Evolutionary conservation across 2,888 invertebrate genomes (phyloP).

Genomic region (Drosophila lacicola): DNA sequence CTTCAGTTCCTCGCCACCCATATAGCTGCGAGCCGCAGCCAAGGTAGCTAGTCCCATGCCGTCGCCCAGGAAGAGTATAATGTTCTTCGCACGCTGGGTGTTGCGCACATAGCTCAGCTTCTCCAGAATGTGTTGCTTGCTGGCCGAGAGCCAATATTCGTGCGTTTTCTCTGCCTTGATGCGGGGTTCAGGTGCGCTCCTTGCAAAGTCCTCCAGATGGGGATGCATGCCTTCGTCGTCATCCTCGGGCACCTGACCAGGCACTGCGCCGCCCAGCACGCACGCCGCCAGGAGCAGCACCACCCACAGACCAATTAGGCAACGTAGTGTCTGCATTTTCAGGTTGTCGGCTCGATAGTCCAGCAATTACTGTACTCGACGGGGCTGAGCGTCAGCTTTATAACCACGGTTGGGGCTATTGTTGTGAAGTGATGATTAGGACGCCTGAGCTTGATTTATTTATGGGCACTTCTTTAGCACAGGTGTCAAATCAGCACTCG

Average conservation of each 20-base stretch:
- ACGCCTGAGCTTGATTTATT: slow-evolving; percentile 31
- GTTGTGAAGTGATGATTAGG: slow-evolving; percentile 31
- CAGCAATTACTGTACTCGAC: slow-evolving; percentile 49
- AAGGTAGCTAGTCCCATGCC: slow-evolving; percentile 94
- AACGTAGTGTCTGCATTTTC: slow-evolving; percentile 32
- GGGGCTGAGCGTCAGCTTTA: slow-evolving; percentile 42
- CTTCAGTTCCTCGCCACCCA: slow-evolving; percentile 90
- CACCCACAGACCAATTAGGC: slow-evolving; percentile 19
- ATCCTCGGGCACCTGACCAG: slow-evolving; percentile 20
- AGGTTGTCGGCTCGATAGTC: slow-evolving; percentile 37
- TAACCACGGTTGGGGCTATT: slow-evolving; percentile 36
- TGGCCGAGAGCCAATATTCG: slow-evolving; percentile 71
- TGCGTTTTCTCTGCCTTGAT: slow-evolving; percentile 53
- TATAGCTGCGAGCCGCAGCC: slow-evolving; percentile 90
- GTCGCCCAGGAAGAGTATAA: slow-evolving; percentile 93
- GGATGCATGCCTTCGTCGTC: slow-evolving; percentile 75
- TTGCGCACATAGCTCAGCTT: slow-evolving; percentile 73
- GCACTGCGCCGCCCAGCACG: slow-evolving; percentile 60
- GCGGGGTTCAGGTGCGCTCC: not conserved
- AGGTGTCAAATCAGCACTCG: slow-evolving; percentile 50
- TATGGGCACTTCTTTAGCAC: slow-evolving; percentile 37
- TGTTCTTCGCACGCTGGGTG: slow-evolving; percentile 88
- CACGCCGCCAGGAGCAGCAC: slow-evolving; percentile 24
- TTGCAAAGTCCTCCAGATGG: slow-evolving; percentile 6
- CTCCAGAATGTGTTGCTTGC: slow-evolving; percentile 66